Evolutionary conservation across 30 jellyfish, hydroid and myxozoan species (phyloP), one percentile per base, ranked within the genome.

Genomic region (Cassiopea xamachana): DNA sequence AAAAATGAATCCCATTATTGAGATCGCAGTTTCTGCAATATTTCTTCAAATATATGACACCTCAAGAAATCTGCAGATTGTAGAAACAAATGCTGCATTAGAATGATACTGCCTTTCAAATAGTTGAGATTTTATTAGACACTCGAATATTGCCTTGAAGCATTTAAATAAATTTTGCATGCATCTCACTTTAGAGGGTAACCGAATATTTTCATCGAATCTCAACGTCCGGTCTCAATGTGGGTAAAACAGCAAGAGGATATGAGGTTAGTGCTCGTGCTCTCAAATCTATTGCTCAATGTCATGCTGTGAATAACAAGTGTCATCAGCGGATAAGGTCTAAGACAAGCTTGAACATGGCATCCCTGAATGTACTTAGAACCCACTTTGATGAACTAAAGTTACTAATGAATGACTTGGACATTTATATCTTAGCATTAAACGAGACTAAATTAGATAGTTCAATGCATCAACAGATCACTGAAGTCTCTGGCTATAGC

Each of bases 311-410:
- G 8, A 51, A 2, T 51, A 9, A 9, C 84, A 27, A 74, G 55
- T 46, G 60, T n/a, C 85, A 17, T 76, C 85, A 76, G 85, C 85
- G 44, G 18, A 1, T 15, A 5, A 74, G 85, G 7, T 5, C 1
- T 27, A 76, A 51, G 44, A 76, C 18, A 0, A 1, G 85, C 51
- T 7, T 76, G 71, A 8, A 75, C 9, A 76, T 76, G 12, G 85
- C 85, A 76, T 76, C 85, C 6, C 75, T 76, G 85, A 76, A 76
- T 27, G 75, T 75, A 8, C 85, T 76, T 27, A n/a, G 73, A 2
- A 76, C 75, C 44, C 85, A 76, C 85, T 74, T 76, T 1, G 85
- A 76, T 76, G 85, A 76, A 44, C 0, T 76, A 10, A 1, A 1
- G 51, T 2, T 76, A 2, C 18, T 76, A 76, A n/a, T 27, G 12